Conservation (phyloP, 2,797 vertebrate genomes). For the Etheostoma perlongum region DNA sequence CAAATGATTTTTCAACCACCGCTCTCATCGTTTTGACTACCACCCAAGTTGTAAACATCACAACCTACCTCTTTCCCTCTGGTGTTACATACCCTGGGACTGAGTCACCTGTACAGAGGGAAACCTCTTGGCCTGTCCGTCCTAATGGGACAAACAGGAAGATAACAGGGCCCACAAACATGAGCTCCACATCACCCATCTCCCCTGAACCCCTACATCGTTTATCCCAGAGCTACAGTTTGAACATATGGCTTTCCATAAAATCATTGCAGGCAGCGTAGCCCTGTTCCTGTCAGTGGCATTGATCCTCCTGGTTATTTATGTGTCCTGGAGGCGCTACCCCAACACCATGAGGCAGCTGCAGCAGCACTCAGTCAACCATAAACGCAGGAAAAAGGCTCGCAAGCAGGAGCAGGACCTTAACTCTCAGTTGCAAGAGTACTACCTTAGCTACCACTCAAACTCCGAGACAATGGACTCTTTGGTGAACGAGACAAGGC, state of each 20-base stretch:
- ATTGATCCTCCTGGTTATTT: constrained; percentile 97
- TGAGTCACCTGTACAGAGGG: constrained; percentile 81
- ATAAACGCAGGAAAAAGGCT: constrained; percentile 94
- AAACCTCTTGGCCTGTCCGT: constrained; percentile 80
- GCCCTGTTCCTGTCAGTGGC: constrained; percentile 96
- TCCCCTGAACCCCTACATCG: constrained; percentile 54
- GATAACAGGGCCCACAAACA: constrained; percentile 57
- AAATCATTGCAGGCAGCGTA: constrained; percentile 96
- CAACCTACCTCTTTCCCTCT: constrained; percentile 76
- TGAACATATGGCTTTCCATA: constrained; percentile 96
- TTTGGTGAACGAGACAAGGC: constrained; percentile 91
- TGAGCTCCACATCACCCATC: constrained; percentile 67
- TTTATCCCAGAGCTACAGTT: constrained; percentile 89
- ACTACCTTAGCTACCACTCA: constrained; percentile 97
- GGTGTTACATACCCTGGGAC: constrained; percentile 78
- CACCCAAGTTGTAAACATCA: constrained; percentile 66
- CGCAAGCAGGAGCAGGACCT: constrained; percentile 91
- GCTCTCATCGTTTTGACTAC: constrained; percentile 60
- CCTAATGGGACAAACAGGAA: constrained; percentile 72
- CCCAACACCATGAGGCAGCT: constrained; percentile 96
- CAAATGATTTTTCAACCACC: constrained; percentile 76
- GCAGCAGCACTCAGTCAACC: constrained; percentile 95
- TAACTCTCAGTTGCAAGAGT: constrained; percentile 96
- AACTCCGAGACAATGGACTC: constrained; percentile 96
- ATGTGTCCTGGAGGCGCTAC: constrained; percentile 96